Evolutionary conservation across 2,113 vertebrate genomes (phyloP).

Genomic region (Edolisoma coerulescens): DNA sequence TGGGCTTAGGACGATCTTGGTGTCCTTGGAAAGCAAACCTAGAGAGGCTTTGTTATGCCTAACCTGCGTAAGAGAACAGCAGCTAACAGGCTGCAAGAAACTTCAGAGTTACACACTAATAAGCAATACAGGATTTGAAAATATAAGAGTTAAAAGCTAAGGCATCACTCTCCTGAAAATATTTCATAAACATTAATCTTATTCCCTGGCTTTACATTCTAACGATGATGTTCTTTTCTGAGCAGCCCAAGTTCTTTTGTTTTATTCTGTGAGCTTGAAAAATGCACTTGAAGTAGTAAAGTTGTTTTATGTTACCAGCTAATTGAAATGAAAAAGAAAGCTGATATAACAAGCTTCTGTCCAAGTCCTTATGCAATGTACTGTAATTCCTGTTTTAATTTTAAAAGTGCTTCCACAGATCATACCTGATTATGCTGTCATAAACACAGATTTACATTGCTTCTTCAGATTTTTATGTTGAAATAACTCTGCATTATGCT

Average conservation of each 20-base stretch:
- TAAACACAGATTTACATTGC: not conserved
- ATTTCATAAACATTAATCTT: not conserved
- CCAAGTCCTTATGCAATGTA: not conserved
- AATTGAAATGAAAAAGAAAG: not conserved
- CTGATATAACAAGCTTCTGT: not conserved
- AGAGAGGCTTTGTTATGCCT: no score
- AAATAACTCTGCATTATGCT: not conserved
- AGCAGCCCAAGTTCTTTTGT: not conserved
- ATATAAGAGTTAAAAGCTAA: no score
- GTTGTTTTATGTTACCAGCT: not conserved
- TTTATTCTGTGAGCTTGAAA: not conserved
- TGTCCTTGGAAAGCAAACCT: no score
- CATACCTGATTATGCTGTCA: not conserved
- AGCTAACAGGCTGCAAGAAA: no score
- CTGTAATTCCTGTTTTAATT: slow-evolving; percentile 1
- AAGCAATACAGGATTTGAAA: no score
- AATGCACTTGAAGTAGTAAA: not conserved
- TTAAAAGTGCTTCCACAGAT: not conserved
- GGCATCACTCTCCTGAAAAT: not conserved
- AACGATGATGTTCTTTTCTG: not conserved
- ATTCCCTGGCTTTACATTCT: not conserved
- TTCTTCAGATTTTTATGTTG: not conserved
- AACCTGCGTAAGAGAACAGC: no score
- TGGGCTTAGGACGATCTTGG: no score
- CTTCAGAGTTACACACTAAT: no score